Conservation (phyloP, 2,113 vertebrate species). For the Oceanodroma tethys region DNA sequence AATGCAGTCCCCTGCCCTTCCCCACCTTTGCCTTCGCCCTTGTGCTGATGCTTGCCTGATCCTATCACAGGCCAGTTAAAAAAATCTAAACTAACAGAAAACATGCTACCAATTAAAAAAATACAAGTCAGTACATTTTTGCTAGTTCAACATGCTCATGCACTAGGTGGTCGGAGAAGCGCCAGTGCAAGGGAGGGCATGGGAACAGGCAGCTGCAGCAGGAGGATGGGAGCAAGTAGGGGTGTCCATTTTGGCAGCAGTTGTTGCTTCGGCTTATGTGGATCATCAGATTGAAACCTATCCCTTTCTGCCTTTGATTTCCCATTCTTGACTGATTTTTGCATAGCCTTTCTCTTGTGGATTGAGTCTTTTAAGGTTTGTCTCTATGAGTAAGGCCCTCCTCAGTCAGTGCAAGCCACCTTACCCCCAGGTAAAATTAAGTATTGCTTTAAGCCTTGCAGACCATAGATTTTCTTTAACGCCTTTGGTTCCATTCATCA, state of each 20-base stretch:
- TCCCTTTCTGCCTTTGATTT: not conserved
- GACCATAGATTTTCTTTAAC: not conserved
- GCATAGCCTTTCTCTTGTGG: not conserved
- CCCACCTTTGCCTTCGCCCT: not conserved
- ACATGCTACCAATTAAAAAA: not conserved
- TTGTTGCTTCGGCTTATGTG: accelerated
- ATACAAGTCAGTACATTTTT: not conserved
- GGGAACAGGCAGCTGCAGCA: not conserved
- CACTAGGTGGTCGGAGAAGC: not conserved
- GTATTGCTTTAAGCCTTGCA: not conserved
- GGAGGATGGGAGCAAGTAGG: not conserved
- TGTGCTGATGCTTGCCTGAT: not conserved
- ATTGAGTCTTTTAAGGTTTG: not conserved
- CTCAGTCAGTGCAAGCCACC: not conserved
- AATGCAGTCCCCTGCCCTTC: not conserved
- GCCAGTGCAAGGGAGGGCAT: not conserved
- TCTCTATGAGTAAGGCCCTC: not conserved
- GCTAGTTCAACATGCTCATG: not conserved
- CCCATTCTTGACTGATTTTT: not conserved
- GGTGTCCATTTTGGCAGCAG: not conserved
- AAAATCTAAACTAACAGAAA: not conserved
- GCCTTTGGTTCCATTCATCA: not conserved
- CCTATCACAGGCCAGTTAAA: not conserved
- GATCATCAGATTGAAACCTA: not conserved
- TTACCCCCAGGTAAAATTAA: not conserved